A percentile compares a stretch with the other conserved stretches of the same genome.
Conservation (phyloP, 2,888 invertebrate species). For the Listrodromus nycthemerus region DNA sequence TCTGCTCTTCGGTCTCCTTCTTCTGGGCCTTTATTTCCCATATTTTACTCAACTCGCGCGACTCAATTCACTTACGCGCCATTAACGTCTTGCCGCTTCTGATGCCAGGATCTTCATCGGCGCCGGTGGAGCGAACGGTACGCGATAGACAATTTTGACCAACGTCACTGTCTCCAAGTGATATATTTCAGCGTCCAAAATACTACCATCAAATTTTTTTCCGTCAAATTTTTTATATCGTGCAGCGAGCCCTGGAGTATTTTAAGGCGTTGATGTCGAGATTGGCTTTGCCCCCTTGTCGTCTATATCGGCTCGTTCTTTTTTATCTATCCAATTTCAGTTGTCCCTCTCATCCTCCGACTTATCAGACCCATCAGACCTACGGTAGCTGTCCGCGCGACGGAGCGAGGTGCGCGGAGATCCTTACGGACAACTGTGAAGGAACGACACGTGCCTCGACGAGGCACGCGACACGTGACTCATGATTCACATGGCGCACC, state of each 20-base stretch:
- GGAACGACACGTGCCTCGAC: constrained; percentile 68
- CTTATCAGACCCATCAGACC: constrained; percentile 9
- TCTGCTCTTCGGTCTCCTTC: constrained; percentile 27
- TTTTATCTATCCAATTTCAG: background rate
- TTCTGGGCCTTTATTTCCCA: constrained; percentile 1
- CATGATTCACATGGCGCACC: background rate
- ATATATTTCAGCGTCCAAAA: background rate
- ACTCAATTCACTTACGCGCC: background rate
- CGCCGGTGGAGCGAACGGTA: background rate
- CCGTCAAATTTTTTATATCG: background rate
- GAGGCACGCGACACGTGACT: constrained; percentile 1
- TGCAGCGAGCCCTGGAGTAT: background rate
- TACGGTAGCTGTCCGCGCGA: constrained; percentile 20
- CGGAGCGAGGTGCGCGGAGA: constrained; percentile 25
- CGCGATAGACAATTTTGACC: background rate
- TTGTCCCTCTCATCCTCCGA: constrained; percentile 22
- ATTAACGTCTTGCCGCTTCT: background rate
- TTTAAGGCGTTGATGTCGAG: background rate
- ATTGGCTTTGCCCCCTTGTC: background rate
- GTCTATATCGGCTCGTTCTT: background rate
- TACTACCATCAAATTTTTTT: background rate
- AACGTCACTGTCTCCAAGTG: background rate
- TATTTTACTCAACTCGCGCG: background rate
- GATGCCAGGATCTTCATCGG: background rate
- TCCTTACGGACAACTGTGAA: constrained; percentile 39